Conservation (phyloP, 37 sponge, comb jelly and placozoan species). For the Ephydatia muelleri region DNA sequence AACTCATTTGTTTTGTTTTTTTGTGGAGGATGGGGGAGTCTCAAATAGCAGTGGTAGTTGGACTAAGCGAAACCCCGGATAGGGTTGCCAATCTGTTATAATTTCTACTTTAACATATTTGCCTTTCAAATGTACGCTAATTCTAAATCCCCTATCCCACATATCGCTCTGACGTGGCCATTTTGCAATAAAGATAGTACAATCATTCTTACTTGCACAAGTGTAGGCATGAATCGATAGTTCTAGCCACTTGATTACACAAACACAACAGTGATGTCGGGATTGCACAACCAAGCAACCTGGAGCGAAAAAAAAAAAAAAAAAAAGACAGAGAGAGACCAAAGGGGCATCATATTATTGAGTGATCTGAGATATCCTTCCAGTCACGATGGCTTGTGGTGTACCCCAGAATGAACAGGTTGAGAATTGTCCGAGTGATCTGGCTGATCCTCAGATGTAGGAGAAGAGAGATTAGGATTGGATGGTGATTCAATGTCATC, state of each 20-base stretch:
- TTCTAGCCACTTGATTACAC: neutral
- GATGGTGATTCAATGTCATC: neutral
- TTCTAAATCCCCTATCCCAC: neutral
- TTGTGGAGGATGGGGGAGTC: too few species aligned
- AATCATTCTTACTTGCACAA: neutral
- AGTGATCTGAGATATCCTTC: neutral
- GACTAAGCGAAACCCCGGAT: too few species aligned
- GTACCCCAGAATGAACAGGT: neutral
- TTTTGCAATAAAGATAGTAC: neutral
- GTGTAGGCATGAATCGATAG: constrained; percentile 1
- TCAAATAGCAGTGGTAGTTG: too few species aligned
- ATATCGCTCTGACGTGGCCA: neutral
- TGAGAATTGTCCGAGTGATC: neutral
- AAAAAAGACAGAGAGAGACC: too few species aligned
- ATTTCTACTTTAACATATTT: too few species aligned
- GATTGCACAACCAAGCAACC: neutral
- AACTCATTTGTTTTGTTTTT: too few species aligned
- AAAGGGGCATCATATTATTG: neutral
- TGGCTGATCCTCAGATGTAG: neutral
- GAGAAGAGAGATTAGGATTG: neutral
- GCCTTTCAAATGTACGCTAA: too few species aligned
- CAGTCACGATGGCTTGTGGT: neutral
- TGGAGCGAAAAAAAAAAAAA: constrained; percentile 1
- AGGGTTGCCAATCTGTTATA: too few species aligned
- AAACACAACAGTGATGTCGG: neutral